Percentiles rank a stretch among this genome's conserved stretches.
These are phyloP conservation scores for Slavum lentiscoides DNA, from an alignment of 2,888 invertebrate genomes.

Conservation along the genomic window DNA sequence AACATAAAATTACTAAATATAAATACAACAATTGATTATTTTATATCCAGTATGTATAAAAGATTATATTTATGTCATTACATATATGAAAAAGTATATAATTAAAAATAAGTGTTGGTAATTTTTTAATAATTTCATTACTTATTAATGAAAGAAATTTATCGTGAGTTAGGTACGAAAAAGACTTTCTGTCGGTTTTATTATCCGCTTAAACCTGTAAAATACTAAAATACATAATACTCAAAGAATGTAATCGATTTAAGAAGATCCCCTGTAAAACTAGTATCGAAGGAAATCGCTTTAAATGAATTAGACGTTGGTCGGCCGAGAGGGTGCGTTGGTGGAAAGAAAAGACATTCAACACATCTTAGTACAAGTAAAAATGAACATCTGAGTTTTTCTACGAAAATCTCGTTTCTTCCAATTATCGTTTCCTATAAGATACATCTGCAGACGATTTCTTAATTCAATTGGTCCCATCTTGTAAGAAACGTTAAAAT, in stretches of 20 bases:
- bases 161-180: background rate
- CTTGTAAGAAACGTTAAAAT: background rate
- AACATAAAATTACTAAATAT: too few species aligned
- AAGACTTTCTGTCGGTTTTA: background rate
- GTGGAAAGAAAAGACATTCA: conserved; percentile 18
- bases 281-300: conserved; percentile 12
- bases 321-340: background rate
- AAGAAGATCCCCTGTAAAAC: conserved; percentile 23
- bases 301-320: conserved; percentile 39
- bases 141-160: background rate
- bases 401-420: conserved; percentile 22
- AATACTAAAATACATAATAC: conserved; percentile 27
- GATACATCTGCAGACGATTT: background rate
- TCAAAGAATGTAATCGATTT: conserved; percentile 23
- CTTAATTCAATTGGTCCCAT: conserved; percentile 17
- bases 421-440: conserved; percentile 27
- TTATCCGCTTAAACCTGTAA: background rate
- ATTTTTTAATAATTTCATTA: background rate
- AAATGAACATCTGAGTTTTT: conserved; percentile 37
- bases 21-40: too few species aligned
- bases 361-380: conserved; percentile 28
- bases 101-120: background rate
- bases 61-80: too few species aligned
- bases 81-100: background rate
- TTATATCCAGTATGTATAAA: too few species aligned